Evolutionary conservation across 2,113 vertebrate species (phyloP).

Genomic region (Beaufortia kweichowensis): DNA sequence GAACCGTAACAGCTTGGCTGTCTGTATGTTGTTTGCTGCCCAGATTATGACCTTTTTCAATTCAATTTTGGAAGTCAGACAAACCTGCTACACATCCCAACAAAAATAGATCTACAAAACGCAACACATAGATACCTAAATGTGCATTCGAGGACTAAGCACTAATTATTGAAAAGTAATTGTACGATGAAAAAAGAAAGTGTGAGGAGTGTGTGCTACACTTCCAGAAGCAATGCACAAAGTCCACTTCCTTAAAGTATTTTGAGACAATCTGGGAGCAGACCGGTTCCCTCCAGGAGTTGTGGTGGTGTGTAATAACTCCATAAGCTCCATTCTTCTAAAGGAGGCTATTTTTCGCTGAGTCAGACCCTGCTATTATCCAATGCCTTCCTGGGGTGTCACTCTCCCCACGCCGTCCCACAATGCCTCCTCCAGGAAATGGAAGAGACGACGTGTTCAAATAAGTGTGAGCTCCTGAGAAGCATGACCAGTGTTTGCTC

Average conservation of each 20-base stretch:
- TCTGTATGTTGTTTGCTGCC: not conserved
- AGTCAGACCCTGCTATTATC: slow-evolving; percentile 65
- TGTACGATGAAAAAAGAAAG: slow-evolving; percentile 54
- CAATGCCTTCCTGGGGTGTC: slow-evolving; percentile 49
- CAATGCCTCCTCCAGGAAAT: slow-evolving; percentile 55
- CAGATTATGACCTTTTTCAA: slow-evolving; percentile 16
- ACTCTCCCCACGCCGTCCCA: slow-evolving; percentile 35
- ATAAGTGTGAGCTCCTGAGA: slow-evolving; percentile 68
- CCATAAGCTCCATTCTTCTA: slow-evolving; percentile 41
- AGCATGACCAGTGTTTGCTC: slow-evolving; percentile 38
- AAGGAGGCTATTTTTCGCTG: slow-evolving; percentile 55
- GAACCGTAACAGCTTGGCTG: not conserved
- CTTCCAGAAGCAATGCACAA: slow-evolving; percentile 33
- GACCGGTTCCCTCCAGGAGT: slow-evolving; percentile 36
- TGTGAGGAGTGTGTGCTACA: not conserved
- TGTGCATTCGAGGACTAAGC: no score
- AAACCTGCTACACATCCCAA: not conserved
- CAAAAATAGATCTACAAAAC: not conserved
- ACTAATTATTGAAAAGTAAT: slow-evolving; percentile 32
- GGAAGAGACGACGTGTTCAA: slow-evolving; percentile 67
- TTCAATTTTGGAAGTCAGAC: slow-evolving; percentile 16
- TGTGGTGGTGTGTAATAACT: slow-evolving; percentile 46
- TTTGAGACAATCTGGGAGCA: slow-evolving; percentile 41
- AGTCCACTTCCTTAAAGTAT: slow-evolving; percentile 48
- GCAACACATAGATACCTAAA: not conserved